Percentiles rank a stretch among this genome's conserved stretches.
phyloP scores from a whole-genome alignment of 2,113 vertebrate genomes.

The Solea solea region DNA sequence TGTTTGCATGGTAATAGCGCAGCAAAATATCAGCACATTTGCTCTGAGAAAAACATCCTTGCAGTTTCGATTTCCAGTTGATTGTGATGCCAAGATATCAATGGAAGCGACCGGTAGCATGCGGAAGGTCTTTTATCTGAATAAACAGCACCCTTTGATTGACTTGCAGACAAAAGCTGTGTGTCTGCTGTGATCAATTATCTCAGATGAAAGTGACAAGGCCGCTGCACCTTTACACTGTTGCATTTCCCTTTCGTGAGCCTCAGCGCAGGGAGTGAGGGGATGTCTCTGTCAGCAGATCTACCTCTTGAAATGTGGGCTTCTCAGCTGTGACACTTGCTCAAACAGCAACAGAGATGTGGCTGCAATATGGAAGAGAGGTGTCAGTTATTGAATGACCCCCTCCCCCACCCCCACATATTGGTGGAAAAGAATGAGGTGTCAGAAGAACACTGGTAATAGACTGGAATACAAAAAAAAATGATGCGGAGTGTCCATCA shows the following conservation, averaged over 20 bases:
- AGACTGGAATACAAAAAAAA: slow-evolving; percentile 84
- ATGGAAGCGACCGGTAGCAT: slow-evolving; percentile 55
- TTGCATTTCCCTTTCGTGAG: slow-evolving; percentile 67
- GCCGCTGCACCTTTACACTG: slow-evolving; percentile 74
- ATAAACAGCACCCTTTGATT: slow-evolving; percentile 72
- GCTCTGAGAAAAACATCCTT: slow-evolving; percentile 1
- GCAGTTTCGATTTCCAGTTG: slow-evolving; percentile 38
- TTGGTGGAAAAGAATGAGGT: slow-evolving; percentile 80
- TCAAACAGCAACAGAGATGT: slow-evolving; percentile 80
- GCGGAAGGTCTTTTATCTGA: slow-evolving; percentile 68
- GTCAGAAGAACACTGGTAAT: slow-evolving; percentile 81
- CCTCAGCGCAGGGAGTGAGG: slow-evolving; percentile 66
- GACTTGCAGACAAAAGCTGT: slow-evolving; percentile 79
- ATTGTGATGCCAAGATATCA: slow-evolving; percentile 36
- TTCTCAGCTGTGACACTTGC: slow-evolving; percentile 79
- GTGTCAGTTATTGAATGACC: slow-evolving; percentile 84
- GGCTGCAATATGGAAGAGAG: slow-evolving; percentile 79
- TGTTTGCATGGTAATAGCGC: slow-evolving; percentile 5
- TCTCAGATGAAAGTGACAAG: slow-evolving; percentile 79
- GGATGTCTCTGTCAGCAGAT: slow-evolving; percentile 80
- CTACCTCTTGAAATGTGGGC: slow-evolving; percentile 78
- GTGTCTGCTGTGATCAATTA: slow-evolving; percentile 82
- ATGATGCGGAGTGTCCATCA: slow-evolving; percentile 75
- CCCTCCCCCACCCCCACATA: slow-evolving; percentile 72
- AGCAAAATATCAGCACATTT: not conserved